phyloP scores from a whole-genome alignment of 1,140 invertebrate species.

The Pectinophora gossypiella region DNA sequence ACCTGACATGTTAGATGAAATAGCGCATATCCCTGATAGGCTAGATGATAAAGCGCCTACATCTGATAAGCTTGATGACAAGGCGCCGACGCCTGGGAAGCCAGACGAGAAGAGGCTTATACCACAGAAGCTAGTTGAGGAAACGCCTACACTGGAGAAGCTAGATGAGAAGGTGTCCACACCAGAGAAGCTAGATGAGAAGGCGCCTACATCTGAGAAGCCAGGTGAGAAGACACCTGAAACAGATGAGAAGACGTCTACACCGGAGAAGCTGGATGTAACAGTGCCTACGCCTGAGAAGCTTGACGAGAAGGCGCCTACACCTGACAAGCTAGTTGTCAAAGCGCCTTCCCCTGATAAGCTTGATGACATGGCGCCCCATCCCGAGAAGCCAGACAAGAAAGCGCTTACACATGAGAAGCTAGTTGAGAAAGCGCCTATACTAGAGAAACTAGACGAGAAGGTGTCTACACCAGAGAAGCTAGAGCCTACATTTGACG shows the following conservation, averaged over 20 bases:
- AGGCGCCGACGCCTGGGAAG: neutral
- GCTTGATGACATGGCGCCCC: neutral
- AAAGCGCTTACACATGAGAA: too few species aligned
- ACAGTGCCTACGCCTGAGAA: neutral
- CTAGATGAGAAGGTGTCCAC: slow-evolving; percentile 2
- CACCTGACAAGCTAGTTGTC: neutral
- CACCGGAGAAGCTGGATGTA: neutral
- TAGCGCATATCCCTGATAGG: neutral
- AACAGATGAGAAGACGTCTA: neutral
- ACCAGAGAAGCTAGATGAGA: neutral
- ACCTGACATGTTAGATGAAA: neutral
- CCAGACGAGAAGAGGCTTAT: neutral
- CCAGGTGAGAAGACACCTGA: neutral
- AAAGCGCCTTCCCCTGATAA: neutral
- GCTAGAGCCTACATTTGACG: neutral
- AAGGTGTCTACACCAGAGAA: neutral
- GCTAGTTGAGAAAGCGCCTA: neutral
- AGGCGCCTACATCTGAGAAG: neutral
- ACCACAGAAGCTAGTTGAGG: neutral
- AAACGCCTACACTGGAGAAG: neutral
- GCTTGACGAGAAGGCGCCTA: neutral
- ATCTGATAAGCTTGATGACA: neutral
- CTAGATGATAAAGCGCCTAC: neutral
- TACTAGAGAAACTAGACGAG: neutral
- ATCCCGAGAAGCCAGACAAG: neutral